phyloP scores from a whole-genome alignment of 2,113 vertebrate species.

The Syngnathoides biaculeatus region DNA sequence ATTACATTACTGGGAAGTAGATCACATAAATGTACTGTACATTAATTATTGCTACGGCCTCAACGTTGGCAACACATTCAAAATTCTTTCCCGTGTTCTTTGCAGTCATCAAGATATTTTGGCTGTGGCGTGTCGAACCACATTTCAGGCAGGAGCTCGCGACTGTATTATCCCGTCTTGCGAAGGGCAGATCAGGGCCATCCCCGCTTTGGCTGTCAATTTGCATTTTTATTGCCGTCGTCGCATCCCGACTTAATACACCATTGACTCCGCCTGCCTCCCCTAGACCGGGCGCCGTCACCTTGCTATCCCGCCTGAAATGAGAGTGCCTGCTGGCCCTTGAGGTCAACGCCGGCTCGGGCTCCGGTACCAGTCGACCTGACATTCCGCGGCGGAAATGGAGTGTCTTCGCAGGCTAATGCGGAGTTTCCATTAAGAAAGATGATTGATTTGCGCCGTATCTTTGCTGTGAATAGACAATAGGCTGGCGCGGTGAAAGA shows the following conservation, averaged over 20 bases:
- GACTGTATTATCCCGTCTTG: conserved; percentile 70
- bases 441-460: conserved; percentile 75
- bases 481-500: conserved; percentile 57
- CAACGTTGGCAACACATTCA: conserved; percentile 3
- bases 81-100: conserved; percentile 7
- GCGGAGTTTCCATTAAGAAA: conserved; percentile 74
- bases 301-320: conserved; percentile 60
- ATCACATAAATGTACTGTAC: neutral
- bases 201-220: conserved; percentile 65
- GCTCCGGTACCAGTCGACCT: conserved; percentile 64
- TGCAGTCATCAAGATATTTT: conserved; percentile 30
- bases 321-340: conserved; percentile 47
- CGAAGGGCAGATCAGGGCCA: conserved; percentile 66
- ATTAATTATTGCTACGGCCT: conserved; percentile 6
- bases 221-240: conserved; percentile 82
- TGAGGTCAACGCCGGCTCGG: conserved; percentile 46
- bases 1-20: neutral
- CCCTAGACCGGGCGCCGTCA: conserved; percentile 55
- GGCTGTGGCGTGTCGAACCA: conserved; percentile 57
- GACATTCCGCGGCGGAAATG: conserved; percentile 76
- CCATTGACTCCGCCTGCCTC: conserved; percentile 64
- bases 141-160: conserved; percentile 61
- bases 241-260: conserved; percentile 70
- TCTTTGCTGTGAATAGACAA: conserved; percentile 56
- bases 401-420: conserved; percentile 74